phyloP scores from a whole-genome alignment of 1,140 invertebrate genomes.

The Drosophila ananassae region DNA sequence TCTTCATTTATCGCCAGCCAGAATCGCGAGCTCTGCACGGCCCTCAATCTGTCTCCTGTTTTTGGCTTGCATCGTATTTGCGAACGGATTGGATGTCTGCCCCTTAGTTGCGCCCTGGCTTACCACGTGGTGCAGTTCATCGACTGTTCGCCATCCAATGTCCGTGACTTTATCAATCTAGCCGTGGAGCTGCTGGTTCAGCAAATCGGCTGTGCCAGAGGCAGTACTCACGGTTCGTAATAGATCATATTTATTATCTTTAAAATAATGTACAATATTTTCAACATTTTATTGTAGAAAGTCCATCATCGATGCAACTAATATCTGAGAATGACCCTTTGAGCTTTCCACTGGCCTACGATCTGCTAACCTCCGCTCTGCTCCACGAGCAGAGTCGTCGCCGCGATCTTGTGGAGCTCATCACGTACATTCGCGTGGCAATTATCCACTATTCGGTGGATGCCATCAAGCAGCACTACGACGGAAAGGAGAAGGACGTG shows the following conservation, averaged over 20 bases:
- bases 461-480: conserved; percentile 57
- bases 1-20: conserved; percentile 61
- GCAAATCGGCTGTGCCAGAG: conserved; percentile 62
- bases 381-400: conserved; percentile 35
- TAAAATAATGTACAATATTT: background rate
- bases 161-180: conserved; percentile 62
- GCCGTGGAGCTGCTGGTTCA: conserved; percentile 71
- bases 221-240: conserved; percentile 42
- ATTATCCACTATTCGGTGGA: conserved; percentile 57
- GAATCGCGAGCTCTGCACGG: conserved; percentile 57
- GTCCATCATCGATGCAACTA: conserved; percentile 43
- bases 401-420: conserved; percentile 60
- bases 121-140: conserved; percentile 61
- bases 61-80: conserved; percentile 63
- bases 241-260: background rate
- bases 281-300: background rate
- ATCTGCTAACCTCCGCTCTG: conserved; percentile 58
- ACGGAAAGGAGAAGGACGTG: conserved; percentile 41
- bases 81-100: conserved; percentile 63
- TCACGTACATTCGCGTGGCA: conserved; percentile 68
- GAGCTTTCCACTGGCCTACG: conserved; percentile 69
- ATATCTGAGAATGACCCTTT: conserved; percentile 67
- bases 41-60: conserved; percentile 58
- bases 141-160: conserved; percentile 59
- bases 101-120: conserved; percentile 70